Percentiles rank a stretch among this genome's conserved stretches.
Conservation (phyloP, 2,797 vertebrate genomes). For the Morelia viridis region DNA sequence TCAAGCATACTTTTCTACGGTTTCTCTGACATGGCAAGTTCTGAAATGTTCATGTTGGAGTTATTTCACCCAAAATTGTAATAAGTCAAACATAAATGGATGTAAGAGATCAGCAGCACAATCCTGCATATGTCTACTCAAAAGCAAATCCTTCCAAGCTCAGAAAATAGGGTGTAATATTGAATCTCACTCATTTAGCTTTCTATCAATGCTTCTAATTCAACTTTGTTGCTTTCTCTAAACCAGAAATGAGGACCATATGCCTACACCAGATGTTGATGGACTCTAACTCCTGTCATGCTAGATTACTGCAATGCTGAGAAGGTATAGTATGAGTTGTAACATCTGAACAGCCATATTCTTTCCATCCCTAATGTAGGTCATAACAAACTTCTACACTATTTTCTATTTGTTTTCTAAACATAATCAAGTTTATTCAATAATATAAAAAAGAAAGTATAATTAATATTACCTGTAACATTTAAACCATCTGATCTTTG, state of each 20-base stretch:
- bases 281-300: neutral
- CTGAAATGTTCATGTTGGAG: neutral
- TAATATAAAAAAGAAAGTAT: neutral
- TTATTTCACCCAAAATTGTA: neutral
- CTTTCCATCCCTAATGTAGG: neutral
- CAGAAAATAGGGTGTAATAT: neutral
- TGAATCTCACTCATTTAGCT: neutral
- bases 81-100: neutral
- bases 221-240: neutral
- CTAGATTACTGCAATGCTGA: neutral
- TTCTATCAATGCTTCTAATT: neutral
- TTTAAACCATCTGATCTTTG: slow-evolving; percentile 94
- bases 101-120: neutral
- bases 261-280: neutral
- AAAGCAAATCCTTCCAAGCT: neutral
- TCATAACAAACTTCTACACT: neutral
- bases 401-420: neutral
- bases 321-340: neutral
- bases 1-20: neutral
- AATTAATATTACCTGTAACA: slow-evolving; percentile 84
- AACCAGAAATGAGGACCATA: neutral
- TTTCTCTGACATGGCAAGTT: neutral
- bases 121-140: neutral
- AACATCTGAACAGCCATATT: neutral
- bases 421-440: neutral